phyloP scores from a whole-genome alignment of 2,888 invertebrate species.

The Drosophila gaucha region DNA sequence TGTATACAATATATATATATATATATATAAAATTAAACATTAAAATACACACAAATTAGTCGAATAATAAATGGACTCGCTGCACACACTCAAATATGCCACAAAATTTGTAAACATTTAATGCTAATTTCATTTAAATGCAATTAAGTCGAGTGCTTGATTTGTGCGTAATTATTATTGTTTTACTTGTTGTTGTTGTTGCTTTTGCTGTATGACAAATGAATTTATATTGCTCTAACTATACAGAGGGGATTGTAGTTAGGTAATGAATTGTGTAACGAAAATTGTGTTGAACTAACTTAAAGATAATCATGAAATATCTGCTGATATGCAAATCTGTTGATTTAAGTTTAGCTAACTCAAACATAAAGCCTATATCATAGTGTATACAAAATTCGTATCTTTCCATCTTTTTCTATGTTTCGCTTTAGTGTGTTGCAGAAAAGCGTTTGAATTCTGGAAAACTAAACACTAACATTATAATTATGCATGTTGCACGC shows the following conservation, averaged over 20 bases:
- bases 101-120: slow-evolving; percentile 70
- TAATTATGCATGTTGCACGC: slow-evolving; percentile 22
- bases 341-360: no score
- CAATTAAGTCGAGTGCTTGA: slow-evolving; percentile 77
- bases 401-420: background rate
- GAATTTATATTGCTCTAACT: background rate
- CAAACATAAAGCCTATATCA: no score
- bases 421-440: background rate
- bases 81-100: slow-evolving; percentile 35
- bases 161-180: slow-evolving; percentile 48
- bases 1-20: background rate
- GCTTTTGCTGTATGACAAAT: slow-evolving; percentile 12
- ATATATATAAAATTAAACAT: slow-evolving; percentile 27
- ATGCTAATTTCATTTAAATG: slow-evolving; percentile 78
- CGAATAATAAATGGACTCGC: slow-evolving; percentile 54
- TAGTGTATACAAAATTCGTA: background rate
- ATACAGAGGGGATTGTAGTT: background rate
- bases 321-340: no score
- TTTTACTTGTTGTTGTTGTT: slow-evolving; percentile 2
- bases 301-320: background rate
- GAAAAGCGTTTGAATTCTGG: slow-evolving; percentile 1
- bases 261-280: background rate
- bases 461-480: slow-evolving; percentile 19
- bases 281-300: background rate
- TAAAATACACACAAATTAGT: slow-evolving; percentile 54